Evolutionary conservation across 2,888 invertebrate species (phyloP), one percentile per base, ranked within the genome.

Genomic region (Caenorhabditis angaria): DNA sequence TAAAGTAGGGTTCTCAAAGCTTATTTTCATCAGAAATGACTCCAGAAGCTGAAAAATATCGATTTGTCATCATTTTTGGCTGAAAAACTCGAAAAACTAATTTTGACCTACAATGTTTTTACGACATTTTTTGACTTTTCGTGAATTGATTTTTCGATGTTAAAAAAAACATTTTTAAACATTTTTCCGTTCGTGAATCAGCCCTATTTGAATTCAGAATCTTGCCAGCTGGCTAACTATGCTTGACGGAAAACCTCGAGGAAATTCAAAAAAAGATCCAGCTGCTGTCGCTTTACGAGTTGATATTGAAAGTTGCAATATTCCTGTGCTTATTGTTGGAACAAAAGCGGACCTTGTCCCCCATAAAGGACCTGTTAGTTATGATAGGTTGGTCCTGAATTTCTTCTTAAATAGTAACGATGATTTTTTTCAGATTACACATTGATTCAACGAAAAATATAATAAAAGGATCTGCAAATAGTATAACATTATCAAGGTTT

Each of bases 281-380:
- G 71, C 71, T 0, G 67, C 71, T 0, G 68, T 68, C 2, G 65
- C 73, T 29, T 64, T 76, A 6, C 60, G 68, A 14, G 75, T 80
- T 0, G 80, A 81, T 53, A 77, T 82, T 8, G 82, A 82, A 59
- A 76, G 88, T 22, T 89, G 88, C 58, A 88, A 88, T 70, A 92
- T 95, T 86, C 97, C 97, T 0, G 93, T 96, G 83, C 90, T 97
- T 76, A 94, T 97, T 0, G 93, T 97, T 85, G 97, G 96, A 18
- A 95, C 95, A 1, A 97, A 97, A 89, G 90, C 93, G 77, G 96
- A 97, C 90, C 63, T 80, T 27, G 82, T 81, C 5, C 81, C 82
- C 0, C 77, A 83, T 35, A 73, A 83, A 32, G 77, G 65, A 24
- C 76, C 78, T 6, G 61, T 66, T 18, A 67, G 72, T 32, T 73